Evolutionary conservation across 2,113 vertebrate species (phyloP), one percentile per base, ranked within the genome.

Genomic region (Rhynchomys soricoides): DNA sequence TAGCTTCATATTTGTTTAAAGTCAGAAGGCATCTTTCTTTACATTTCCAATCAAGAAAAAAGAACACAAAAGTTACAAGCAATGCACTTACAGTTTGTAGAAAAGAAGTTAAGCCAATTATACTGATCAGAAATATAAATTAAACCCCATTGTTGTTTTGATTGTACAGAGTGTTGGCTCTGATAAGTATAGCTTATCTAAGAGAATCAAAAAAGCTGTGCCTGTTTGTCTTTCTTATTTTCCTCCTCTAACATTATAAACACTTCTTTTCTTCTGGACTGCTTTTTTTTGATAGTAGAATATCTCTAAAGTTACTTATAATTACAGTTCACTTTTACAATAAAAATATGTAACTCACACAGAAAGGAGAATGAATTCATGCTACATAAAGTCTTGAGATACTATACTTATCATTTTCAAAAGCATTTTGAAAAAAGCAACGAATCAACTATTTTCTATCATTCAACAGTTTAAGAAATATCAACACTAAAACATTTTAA

Each of bases 221-320:
- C 21, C 40, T 86, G 7, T 90, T 31, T 92, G 52, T 89, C 26
- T 96, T 92, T 93, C 57, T 94, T 93, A 90, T 93, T 96, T 94
- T 48, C 22, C 13, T 37, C 91, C 52, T 90, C 17, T 93, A 40
- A 79, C 15, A 86, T 82, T 93, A 92, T 45, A 95, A 83, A 62
- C 11, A 73, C 83, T 22, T 24, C 31, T 85, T 75, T 64, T 29
- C 92, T 81, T 24, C 17, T 26, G 4, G 1, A 79, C 43, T 64
- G 15, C 31, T 55, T 79, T 94, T 94, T 92, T 97, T 64, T 97
- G 11, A 83, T 95, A 96, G 31, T 37, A 88, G 75, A 93, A 82
- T 71, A 37, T 93, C 19, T 91, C 22, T 91, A 83, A 2, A 94
- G 17, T 55, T 95, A 92, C 48, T 66, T 88, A 94, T 89, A 81